Percentiles rank a stretch among this genome's conserved stretches.
phyloP scores from a whole-genome alignment of 2,113 vertebrate species.

The Zosterops pallidus region DNA sequence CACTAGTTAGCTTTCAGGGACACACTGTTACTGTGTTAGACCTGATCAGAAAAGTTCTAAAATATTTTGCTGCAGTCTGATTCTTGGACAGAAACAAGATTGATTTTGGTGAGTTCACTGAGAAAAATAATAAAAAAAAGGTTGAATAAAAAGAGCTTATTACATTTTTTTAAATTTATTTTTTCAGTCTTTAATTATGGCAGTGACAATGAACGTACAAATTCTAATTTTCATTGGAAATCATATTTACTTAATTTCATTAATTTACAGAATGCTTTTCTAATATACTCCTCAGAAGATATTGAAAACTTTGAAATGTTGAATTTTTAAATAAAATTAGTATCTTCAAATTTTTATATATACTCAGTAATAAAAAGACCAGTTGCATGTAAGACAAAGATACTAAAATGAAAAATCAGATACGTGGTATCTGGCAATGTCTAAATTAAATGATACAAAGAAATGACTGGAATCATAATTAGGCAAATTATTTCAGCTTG shows the following conservation, averaged over 20 bases:
- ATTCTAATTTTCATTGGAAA: neutral
- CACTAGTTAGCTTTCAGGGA: neutral
- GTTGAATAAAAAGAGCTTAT: neutral
- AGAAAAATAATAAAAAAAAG: neutral
- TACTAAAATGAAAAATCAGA: neutral
- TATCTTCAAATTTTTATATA: neutral
- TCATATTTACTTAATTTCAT: neutral
- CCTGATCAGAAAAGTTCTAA: neutral
- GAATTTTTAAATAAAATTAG: neutral
- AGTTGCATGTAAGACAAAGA: neutral
- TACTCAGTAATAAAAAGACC: neutral
- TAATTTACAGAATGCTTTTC: neutral
- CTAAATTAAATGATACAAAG: neutral
- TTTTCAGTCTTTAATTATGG: neutral
- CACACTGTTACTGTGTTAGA: neutral
- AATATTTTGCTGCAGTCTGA: neutral
- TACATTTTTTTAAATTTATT: neutral
- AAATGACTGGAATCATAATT: neutral
- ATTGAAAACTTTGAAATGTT: neutral
- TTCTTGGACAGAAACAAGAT: neutral
- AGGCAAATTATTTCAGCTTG: neutral
- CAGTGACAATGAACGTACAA: neutral
- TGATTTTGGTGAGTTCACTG: neutral
- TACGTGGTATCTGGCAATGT: neutral
- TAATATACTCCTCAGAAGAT: neutral